Conservation (phyloP, 2,888 invertebrate genomes). For the Acanthosepion pharaonis region DNA sequence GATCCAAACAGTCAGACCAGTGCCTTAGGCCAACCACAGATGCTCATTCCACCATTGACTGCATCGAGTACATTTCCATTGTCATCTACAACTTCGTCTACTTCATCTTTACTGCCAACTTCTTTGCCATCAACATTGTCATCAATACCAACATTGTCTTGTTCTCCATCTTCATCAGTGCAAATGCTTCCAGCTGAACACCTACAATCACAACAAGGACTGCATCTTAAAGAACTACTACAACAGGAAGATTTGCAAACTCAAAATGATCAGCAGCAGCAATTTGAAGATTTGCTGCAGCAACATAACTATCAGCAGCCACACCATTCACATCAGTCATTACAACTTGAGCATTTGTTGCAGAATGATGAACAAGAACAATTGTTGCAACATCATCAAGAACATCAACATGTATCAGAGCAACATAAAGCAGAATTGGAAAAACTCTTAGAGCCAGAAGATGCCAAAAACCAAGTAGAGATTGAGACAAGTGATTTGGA, state of each 20-base stretch:
- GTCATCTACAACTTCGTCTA: neutral
- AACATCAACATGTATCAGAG: neutral
- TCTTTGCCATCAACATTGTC: neutral
- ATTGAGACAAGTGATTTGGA: neutral
- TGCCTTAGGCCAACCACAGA: slow-evolving; percentile 38
- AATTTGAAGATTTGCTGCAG: neutral
- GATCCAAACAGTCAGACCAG: slow-evolving; percentile 38
- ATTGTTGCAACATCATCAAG: neutral
- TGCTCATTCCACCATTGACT: slow-evolving; percentile 41
- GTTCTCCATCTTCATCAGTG: neutral
- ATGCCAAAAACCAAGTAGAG: neutral
- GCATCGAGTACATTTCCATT: slow-evolving; percentile 24
- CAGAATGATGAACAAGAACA: neutral
- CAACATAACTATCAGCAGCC: neutral
- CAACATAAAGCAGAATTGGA: neutral
- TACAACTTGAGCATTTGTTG: neutral
- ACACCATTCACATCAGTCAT: neutral
- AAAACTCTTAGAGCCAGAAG: neutral
- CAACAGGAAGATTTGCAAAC: neutral
- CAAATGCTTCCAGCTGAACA: neutral
- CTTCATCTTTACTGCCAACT: neutral
- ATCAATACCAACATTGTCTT: neutral
- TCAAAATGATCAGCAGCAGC: neutral
- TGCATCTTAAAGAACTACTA: neutral
- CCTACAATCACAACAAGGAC: neutral